Evolutionary conservation across 1,140 invertebrate species (phyloP), one percentile per base, ranked within the genome.

Genomic region (Drosophila ficusphila): DNA sequence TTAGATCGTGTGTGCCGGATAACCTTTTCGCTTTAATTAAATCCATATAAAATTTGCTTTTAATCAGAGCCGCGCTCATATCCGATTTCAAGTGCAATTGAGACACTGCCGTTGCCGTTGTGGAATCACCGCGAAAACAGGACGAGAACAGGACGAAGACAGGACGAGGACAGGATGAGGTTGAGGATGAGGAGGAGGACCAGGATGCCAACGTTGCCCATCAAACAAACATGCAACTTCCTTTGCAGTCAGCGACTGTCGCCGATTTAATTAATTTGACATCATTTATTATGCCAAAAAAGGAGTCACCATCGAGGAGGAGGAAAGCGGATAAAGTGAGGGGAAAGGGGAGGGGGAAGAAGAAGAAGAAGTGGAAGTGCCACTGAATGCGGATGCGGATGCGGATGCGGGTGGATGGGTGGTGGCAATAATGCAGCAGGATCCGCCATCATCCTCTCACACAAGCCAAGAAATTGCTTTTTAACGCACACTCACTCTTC

Each of bases 241-340:
- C 69, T 65, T 74, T 65, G 52, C 60, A 60, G 69, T 42, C 62
- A 36, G 36, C 21, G 41, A 49, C 64, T 60, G 53, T 85, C 64
- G 67, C 65, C 82, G 58, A 86, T 88, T 88, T 70, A 86, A 88
- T 86, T 86, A 86, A 86, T 86, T 86, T 81, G 82, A 81, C 82
- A 81, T 86, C 77, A 86, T 86, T 81, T 88, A 81, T 88, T 81
- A 77, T 81, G 81, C 61, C 72, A 62, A 86, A 79, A 79, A 71
- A 68, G 41, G 19, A 39, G 36, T 16, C 7, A 8, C 7, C n/a
- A n/a, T n/a, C n/a, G n/a, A n/a, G n/a, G 36, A 31, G 0, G 7
- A 39, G 5, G 12, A 12, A 6, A 41, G 27, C 14, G 18, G 14
- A 52, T n/a, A n/a, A n/a, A n/a, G n/a, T n/a, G n/a, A n/a, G n/a